Percentiles rank a stretch among this genome's conserved stretches.
Evolutionary conservation across 2,113 vertebrate genomes (phyloP).

Genomic region (Taurulus bubalis): DNA sequence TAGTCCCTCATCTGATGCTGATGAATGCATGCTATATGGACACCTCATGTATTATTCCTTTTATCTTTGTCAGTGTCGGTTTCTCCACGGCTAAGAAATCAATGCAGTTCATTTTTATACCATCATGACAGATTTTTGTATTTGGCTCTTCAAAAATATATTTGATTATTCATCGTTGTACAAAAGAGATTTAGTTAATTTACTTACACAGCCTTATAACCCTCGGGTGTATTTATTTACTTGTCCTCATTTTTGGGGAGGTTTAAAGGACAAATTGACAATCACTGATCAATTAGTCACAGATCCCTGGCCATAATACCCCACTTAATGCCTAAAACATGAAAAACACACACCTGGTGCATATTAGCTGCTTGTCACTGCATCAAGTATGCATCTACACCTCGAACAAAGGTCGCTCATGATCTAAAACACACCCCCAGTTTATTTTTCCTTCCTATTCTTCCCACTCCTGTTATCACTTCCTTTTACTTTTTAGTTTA

Average conservation of each 20-base stretch:
- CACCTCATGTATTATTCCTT: slow-evolving; percentile 64
- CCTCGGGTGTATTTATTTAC: slow-evolving; percentile 3
- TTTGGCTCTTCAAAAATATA: slow-evolving; percentile 29
- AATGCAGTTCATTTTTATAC: slow-evolving; percentile 56
- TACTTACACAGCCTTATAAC: slow-evolving; percentile 6
- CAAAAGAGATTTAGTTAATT: slow-evolving; percentile 31
- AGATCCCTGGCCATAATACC: slow-evolving; percentile 22
- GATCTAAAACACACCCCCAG: not conserved
- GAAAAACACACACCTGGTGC: slow-evolving; percentile 11
- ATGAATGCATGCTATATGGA: slow-evolving; percentile 63
- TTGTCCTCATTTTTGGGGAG: slow-evolving; percentile 6
- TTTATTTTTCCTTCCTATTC: slow-evolving; percentile 13
- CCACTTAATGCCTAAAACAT: slow-evolving; percentile 9
- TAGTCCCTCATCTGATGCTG: slow-evolving; percentile 66
- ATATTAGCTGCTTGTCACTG: slow-evolving; percentile 17
- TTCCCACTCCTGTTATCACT: not conserved
- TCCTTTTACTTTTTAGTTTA: slow-evolving; percentile 10
- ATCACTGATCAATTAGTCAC: slow-evolving; percentile 65
- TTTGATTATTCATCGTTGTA: slow-evolving; percentile 38
- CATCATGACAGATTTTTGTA: slow-evolving; percentile 52
- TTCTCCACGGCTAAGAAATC: slow-evolving; percentile 52
- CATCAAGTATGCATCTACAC: slow-evolving; percentile 35
- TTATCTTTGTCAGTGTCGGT: slow-evolving; percentile 46
- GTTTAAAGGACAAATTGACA: slow-evolving; percentile 69
- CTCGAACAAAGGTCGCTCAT: slow-evolving; percentile 12